phyloP scores from a whole-genome alignment of 2,113 vertebrate genomes.

The Coturnix japonica region DNA sequence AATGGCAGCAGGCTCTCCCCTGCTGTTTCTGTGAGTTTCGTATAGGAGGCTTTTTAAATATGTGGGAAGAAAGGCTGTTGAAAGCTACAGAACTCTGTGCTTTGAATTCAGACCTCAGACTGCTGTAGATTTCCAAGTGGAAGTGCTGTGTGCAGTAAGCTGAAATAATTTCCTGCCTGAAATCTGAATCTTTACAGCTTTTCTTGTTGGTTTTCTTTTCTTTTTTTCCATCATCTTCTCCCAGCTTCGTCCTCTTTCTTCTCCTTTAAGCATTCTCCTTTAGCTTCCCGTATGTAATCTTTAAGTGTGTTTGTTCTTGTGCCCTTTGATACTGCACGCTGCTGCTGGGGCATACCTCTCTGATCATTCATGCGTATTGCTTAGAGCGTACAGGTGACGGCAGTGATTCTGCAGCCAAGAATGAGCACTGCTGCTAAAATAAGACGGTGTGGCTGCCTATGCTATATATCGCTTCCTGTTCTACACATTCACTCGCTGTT shows the following conservation, averaged over 20 bases:
- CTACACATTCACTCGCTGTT: not conserved
- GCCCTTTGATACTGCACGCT: conserved; percentile 3
- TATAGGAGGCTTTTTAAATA: not conserved
- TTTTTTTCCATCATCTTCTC: not conserved
- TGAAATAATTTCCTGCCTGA: not conserved
- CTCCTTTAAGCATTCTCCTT: not conserved
- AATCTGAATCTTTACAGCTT: not conserved
- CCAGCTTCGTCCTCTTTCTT: not conserved
- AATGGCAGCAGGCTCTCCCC: not conserved
- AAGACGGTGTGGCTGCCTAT: not conserved
- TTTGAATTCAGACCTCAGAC: not conserved
- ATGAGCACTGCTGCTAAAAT: conserved; percentile 35
- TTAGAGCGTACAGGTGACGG: conserved; percentile 28
- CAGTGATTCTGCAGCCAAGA: conserved; percentile 23
- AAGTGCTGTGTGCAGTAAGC: not conserved
- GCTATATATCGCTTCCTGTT: conserved; percentile 6
- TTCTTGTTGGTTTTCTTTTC: not conserved
- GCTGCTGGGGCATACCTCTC: not conserved
- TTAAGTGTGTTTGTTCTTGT: conserved; percentile 25
- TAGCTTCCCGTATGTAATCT: not conserved
- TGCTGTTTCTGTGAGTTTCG: not conserved
- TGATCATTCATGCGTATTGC: conserved; percentile 11
- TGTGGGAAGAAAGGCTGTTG: not conserved
- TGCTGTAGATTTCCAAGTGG: not conserved
- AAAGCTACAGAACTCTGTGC: not conserved